phyloP scores from a whole-genome alignment of 2,888 invertebrate genomes.

The Aspidiotus rigidus region DNA sequence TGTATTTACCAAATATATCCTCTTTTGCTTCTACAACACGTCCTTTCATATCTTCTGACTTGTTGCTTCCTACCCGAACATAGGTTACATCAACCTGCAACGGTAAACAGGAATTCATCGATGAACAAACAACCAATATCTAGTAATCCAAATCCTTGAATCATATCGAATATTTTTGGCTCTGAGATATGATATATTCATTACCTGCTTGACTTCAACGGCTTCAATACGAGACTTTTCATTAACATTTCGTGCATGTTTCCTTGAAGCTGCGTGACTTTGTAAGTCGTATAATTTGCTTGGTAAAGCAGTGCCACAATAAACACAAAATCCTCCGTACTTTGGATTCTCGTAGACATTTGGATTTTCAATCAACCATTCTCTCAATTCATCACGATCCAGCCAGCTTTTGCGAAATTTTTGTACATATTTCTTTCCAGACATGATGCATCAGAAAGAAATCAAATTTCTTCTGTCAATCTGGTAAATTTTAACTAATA shows the following conservation, averaged over 20 bases:
- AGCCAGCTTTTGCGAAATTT: conserved; percentile 29
- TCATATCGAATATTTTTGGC: neutral
- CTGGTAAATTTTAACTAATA: too few relatives aligned
- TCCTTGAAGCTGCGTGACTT: conserved; percentile 26
- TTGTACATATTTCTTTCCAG: conserved; percentile 21
- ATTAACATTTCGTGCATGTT: conserved; percentile 21
- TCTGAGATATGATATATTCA: neutral
- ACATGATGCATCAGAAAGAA: neutral
- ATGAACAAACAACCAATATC: too few relatives aligned
- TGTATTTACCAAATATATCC: conserved; percentile 20
- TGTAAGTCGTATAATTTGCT: conserved; percentile 27
- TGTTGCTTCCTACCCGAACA: too few relatives aligned
- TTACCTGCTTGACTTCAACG: conserved; percentile 5
- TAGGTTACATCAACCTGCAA: too few relatives aligned
- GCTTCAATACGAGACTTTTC: conserved; percentile 20
- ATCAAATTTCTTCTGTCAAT: too few relatives aligned
- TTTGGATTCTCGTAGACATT: conserved; percentile 3
- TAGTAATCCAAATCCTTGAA: neutral
- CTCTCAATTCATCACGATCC: conserved; percentile 28
- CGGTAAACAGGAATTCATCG: too few relatives aligned
- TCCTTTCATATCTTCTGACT: too few relatives aligned
- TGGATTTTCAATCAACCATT: conserved; percentile 26
- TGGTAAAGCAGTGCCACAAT: conserved; percentile 18
- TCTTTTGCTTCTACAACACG: neutral
- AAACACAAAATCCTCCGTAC: conserved; percentile 26